Evolutionary conservation across 2,888 invertebrate genomes (phyloP).

Genomic region (Uloborus plumipes): DNA sequence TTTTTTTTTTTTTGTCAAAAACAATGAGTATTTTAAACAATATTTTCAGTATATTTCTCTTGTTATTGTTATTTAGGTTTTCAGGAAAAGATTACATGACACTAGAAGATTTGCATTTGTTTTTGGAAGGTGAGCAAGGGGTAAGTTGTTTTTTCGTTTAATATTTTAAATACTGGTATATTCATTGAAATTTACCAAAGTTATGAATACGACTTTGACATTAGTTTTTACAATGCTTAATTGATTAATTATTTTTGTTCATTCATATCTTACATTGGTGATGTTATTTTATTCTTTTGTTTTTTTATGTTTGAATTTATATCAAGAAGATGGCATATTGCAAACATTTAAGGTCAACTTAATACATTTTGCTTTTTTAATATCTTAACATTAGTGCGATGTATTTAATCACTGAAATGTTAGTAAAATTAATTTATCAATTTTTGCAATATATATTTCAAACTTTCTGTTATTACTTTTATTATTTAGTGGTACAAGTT

Average conservation of each 20-base stretch:
- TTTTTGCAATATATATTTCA: too few relatives aligned
- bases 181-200: not conserved
- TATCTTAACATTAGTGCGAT: too few relatives aligned
- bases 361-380: too few relatives aligned
- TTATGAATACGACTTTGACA: not conserved
- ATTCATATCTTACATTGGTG: not conserved
- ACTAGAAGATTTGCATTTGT: constrained; percentile 75
- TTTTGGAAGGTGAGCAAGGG: constrained; percentile 77
- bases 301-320: too few relatives aligned
- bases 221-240: not conserved
- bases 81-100: constrained; percentile 74
- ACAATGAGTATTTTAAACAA: not conserved
- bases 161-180: not conserved
- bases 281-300: not conserved
- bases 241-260: not conserved
- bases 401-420: too few relatives aligned
- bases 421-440: too few relatives aligned
- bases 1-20: not conserved
- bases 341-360: too few relatives aligned
- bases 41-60: not conserved
- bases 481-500: too few relatives aligned
- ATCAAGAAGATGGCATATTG: too few relatives aligned
- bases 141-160: constrained; percentile 69
- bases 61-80: constrained; percentile 51
- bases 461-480: too few relatives aligned